Conservation (phyloP, 1,140 invertebrate species). For the Paraescarpia echinospica region DNA sequence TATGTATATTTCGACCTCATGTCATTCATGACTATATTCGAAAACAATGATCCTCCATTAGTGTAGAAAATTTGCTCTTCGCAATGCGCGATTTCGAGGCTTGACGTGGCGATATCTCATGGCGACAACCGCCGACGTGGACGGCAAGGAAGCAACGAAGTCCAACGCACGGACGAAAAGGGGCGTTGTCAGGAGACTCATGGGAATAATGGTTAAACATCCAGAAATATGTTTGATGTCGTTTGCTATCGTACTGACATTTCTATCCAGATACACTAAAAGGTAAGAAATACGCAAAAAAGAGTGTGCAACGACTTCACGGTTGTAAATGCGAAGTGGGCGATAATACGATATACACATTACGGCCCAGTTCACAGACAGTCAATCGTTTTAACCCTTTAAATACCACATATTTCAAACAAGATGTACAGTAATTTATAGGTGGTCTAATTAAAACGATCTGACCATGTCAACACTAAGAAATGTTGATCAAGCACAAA, state of each 20-base stretch:
- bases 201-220: neutral
- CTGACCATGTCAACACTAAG: too few relatives aligned
- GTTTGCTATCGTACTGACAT: neutral
- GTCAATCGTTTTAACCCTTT: too few relatives aligned
- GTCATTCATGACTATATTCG: neutral
- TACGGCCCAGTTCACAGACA: too few relatives aligned
- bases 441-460: too few relatives aligned
- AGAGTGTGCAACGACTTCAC: neutral
- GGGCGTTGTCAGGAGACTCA: neutral
- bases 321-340: neutral
- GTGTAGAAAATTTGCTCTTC: neutral
- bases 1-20: neutral
- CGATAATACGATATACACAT: neutral
- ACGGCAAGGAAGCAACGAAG: neutral
- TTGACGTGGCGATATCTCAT: neutral
- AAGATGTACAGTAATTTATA: too few relatives aligned
- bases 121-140: neutral
- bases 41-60: neutral
- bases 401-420: too few relatives aligned
- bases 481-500: too few relatives aligned
- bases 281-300: neutral
- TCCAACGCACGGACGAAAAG: neutral
- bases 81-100: neutral
- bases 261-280: conserved; percentile 1
- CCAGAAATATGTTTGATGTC: neutral